Conservation (phyloP, 2,113 vertebrate genomes). For the Prunella himalayana region DNA sequence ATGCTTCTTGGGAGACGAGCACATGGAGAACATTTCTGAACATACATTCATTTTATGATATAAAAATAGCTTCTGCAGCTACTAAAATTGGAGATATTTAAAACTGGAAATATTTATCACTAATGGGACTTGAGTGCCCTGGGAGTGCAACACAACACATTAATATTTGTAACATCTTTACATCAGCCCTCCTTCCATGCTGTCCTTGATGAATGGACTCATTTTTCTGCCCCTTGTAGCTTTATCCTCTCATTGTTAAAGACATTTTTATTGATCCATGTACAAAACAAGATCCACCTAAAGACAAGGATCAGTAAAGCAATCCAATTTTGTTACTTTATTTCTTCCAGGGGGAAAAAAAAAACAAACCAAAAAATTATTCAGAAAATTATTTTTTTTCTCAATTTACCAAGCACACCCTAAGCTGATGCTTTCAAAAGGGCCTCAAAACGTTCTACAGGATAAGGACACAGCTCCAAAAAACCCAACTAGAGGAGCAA, state of each 20-base stretch:
- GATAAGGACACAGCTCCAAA: not conserved
- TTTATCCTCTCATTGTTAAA: not conserved
- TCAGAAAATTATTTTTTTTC: not conserved
- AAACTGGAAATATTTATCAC: not conserved
- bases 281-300: not conserved
- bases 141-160: not conserved
- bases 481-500: accelerated
- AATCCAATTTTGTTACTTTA: not conserved
- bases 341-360: not conserved
- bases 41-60: not conserved
- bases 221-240: not conserved
- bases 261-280: slow-evolving; percentile 3
- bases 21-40: not conserved
- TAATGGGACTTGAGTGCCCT: not conserved
- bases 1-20: not conserved
- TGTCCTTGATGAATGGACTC: not conserved
- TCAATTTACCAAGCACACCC: not conserved
- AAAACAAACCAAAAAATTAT: not conserved
- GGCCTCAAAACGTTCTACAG: not conserved
- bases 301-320: not conserved
- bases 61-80: not conserved
- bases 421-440: not conserved
- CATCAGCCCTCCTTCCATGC: not conserved
- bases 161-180: not conserved
- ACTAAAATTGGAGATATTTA: not conserved